These are phyloP conservation scores for Hedya salicella DNA, from an alignment of 2,888 invertebrate genomes.

Conservation along the genomic window DNA sequence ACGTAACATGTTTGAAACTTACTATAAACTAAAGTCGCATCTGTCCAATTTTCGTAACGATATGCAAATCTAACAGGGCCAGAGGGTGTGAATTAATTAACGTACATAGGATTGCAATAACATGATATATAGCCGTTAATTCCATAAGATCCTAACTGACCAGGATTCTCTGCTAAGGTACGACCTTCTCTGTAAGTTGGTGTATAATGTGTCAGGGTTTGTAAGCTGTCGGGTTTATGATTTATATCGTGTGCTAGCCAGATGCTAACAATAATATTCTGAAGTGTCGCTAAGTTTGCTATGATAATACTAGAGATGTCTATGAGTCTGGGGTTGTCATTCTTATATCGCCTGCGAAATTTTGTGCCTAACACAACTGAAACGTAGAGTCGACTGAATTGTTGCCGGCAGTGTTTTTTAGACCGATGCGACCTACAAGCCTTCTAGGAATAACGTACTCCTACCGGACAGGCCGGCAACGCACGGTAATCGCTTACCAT, in stretches of 20 bases:
- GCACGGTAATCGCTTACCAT: too few relatives aligned
- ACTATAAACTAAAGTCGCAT: not conserved
- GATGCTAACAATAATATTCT: not conserved
- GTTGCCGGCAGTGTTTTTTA: too few relatives aligned
- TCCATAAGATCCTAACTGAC: not conserved
- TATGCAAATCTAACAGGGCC: not conserved
- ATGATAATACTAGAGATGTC: too few relatives aligned
- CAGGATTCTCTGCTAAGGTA: not conserved
- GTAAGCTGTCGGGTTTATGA: not conserved
- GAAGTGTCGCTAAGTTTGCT: not conserved
- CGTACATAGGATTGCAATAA: slow-evolving; percentile 21
- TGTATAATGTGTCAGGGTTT: not conserved
- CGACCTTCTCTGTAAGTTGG: not conserved
- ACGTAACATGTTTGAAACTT: not conserved
- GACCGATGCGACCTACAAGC: too few relatives aligned
- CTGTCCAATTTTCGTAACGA: not conserved
- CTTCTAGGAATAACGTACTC: too few relatives aligned
- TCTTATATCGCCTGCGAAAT: too few relatives aligned
- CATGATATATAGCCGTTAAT: not conserved
- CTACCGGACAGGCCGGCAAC: too few relatives aligned
- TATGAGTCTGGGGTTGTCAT: too few relatives aligned
- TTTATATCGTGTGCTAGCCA: not conserved
- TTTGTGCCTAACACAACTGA: too few relatives aligned
- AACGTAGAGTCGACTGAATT: too few relatives aligned
- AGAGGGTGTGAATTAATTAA: slow-evolving; percentile 8